A percentile compares a stretch with the other conserved stretches of the same genome.
Evolutionary conservation across 1,140 invertebrate genomes (phyloP).

Genomic region (Elysia chlorotica): DNA sequence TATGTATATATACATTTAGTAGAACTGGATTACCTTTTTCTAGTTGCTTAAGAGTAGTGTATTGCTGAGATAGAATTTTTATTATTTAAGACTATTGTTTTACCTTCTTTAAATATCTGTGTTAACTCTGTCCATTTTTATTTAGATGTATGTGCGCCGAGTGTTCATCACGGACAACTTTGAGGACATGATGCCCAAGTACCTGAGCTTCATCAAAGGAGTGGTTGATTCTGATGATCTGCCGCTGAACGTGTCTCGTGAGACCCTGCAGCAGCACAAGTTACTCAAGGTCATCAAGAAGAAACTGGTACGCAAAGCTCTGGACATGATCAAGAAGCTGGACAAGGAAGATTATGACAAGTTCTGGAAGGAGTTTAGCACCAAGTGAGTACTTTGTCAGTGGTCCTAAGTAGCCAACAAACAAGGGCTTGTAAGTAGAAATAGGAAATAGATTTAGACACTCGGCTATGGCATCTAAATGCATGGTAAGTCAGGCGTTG

Average conservation of each 20-base stretch:
- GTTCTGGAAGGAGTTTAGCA: slow-evolving; percentile 99
- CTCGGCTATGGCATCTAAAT: too few relatives aligned
- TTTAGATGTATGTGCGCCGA: slow-evolving; percentile 85
- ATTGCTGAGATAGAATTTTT: too few relatives aligned
- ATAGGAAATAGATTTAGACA: too few relatives aligned
- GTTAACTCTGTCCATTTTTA: background rate
- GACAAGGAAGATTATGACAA: slow-evolving; percentile 86
- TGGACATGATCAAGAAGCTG: slow-evolving; percentile 99
- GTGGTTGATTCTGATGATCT: slow-evolving; percentile 99
- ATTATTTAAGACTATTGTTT: too few relatives aligned
- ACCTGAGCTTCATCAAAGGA: slow-evolving; percentile 91
- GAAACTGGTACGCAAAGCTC: slow-evolving; percentile 94
- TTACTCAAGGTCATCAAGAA: slow-evolving; percentile 99
- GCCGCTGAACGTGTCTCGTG: slow-evolving; percentile 96
- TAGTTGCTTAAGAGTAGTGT: too few relatives aligned
- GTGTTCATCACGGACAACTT: slow-evolving; percentile 99
- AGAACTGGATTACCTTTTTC: too few relatives aligned
- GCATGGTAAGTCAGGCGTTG: too few relatives aligned
- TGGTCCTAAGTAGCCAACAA: too few relatives aligned
- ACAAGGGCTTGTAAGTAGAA: too few relatives aligned
- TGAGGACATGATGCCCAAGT: slow-evolving; percentile 99
- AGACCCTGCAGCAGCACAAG: slow-evolving; percentile 96
- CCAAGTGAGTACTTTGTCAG: slow-evolving; percentile 74
- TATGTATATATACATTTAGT: too few relatives aligned
- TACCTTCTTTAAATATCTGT: too few relatives aligned